Base-by-base conservation (phyloP, 2,797 vertebrate genomes). In the Atherinosoma microstoma region DNA sequence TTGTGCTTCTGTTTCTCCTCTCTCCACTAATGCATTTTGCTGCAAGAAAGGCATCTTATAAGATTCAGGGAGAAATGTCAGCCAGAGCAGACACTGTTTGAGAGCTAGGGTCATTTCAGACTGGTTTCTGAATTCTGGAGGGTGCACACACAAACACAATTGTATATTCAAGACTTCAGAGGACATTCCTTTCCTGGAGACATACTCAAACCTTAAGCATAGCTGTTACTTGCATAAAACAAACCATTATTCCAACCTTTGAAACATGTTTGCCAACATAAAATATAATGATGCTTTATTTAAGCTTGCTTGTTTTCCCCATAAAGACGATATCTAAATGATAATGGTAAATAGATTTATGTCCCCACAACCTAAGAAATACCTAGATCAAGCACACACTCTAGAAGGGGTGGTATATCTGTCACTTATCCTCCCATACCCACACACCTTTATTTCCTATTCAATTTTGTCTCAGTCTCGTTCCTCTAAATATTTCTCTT, bases 21-120 rank as follows among this genome's bases (percentile, higher is more conserved):
- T 86, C 80, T 75, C 80, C 67, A 47, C 89, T 89, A 92, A 92
- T 93, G 91, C 87, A 90, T 94, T 93, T 86, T 90, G 79, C 85
- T 91, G 90, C 88, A 75, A 92, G 89, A 89, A 86, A 93, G 88
- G 90, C 90, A 92, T 94, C 91, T 91, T 91, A 91, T 92, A 92
- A 91, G 89, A 94, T 91, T 92, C 87, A 91, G 86, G 83, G 87
- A 89, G 84, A 93, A 89, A 90, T 93, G 92, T 93, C 91, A 91
- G 82, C 79, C 86, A 63, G 71, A 85, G 84, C 87, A 89, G 90
- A 89, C 88, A 78, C 83, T 84, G 87, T 86, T 79, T 80, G 77
- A 91, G 90, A 88, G 86, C 87, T 22, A 70, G 82, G 93, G 90
- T 93, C 92, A 91, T 90, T 91, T 89, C 83, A 87, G 84, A 87